Percentiles rank a stretch among this genome's conserved stretches.
Evolutionary conservation across 2,113 vertebrate species (phyloP).

Genomic region (Suncus etruscus): DNA sequence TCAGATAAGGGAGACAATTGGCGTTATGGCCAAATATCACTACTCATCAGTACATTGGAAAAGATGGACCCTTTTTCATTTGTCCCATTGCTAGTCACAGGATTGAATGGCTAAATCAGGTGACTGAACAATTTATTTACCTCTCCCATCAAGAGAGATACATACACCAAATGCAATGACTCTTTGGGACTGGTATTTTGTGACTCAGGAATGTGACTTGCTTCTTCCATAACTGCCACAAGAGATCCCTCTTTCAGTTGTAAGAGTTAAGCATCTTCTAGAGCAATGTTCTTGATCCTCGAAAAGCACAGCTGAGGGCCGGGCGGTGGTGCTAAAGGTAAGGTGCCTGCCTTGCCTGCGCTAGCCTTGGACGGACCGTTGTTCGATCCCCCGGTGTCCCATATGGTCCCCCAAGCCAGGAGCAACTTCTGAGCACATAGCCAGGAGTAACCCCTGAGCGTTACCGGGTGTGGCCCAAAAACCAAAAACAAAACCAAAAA

Average conservation of each 20-base stretch:
- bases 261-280: neutral
- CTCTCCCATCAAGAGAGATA: neutral
- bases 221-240: neutral
- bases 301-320: neutral
- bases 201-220: too few species aligned
- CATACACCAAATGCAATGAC: fast-evolving
- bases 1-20: neutral
- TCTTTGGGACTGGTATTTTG: neutral
- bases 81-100: neutral
- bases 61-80: neutral
- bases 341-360: too few species aligned
- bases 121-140: neutral
- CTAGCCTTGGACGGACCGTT: too few species aligned
- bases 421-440: too few species aligned
- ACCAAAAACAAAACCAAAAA: too few species aligned
- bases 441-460: too few species aligned
- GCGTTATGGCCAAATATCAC: too few species aligned
- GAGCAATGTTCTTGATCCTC: neutral
- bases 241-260: neutral
- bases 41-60: neutral
- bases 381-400: too few species aligned
- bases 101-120: neutral
- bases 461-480: too few species aligned
- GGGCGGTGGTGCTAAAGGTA: too few species aligned
- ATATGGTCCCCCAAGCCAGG: too few species aligned